A percentile compares a stretch with the other conserved stretches of the same genome.
These are phyloP conservation scores for Tupiocoris notatus DNA, from an alignment of 2,888 invertebrate species.

Conservation along the genomic window DNA sequence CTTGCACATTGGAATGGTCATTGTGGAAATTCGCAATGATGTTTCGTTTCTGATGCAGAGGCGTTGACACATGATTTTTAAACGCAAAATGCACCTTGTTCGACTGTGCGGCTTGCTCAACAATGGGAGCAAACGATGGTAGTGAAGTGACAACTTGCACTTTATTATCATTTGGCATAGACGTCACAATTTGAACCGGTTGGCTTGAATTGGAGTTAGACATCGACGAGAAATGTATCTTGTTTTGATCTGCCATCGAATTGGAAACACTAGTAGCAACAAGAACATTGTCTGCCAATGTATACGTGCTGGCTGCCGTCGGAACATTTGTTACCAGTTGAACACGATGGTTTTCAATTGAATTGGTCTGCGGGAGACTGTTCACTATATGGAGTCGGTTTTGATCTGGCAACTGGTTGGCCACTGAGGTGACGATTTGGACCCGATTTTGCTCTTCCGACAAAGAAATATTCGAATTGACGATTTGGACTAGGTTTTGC, in stretches of 20 bases:
- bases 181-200: conserved; percentile 48
- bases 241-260: conserved; percentile 31
- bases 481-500: conserved; percentile 47
- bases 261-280: conserved; percentile 24
- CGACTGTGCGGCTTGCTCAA: conserved; percentile 13
- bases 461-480: conserved; percentile 46
- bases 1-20: conserved; percentile 43
- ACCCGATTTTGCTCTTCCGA: conserved; percentile 49
- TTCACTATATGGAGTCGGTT: conserved; percentile 50
- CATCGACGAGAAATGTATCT: conserved; percentile 35
- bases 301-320: conserved; percentile 19
- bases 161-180: conserved; percentile 43
- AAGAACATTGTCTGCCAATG: conserved; percentile 27
- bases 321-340: conserved; percentile 35
- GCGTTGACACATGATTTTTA: conserved; percentile 19
- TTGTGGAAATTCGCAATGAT: conserved; percentile 25
- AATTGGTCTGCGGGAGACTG: conserved; percentile 46
- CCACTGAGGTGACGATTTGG: conserved; percentile 47
- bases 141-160: conserved; percentile 42
- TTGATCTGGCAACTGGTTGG: conserved; percentile 45
- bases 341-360: conserved; percentile 32
- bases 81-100: conserved; percentile 38
- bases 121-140: conserved; percentile 18
- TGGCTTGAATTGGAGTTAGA: conserved; percentile 42
- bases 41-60: conserved; percentile 26